Evolutionary conservation across 2,113 vertebrate species (phyloP), one percentile per base, ranked within the genome.

Genomic region (Oryzias woworae): DNA sequence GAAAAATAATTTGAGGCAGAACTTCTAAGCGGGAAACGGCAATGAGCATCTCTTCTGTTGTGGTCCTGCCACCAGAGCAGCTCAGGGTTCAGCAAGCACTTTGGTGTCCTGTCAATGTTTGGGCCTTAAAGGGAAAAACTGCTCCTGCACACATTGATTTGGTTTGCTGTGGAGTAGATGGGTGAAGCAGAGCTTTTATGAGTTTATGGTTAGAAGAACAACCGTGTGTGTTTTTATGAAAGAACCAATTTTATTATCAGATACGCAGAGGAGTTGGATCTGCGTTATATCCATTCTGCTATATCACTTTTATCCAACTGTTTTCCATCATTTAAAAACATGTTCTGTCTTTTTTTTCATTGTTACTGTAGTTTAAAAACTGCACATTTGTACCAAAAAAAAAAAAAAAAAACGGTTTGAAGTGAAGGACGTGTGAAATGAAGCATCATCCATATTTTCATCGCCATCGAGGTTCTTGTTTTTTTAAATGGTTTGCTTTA

Each of bases 401-500:
- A 53, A 53, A 53, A 5, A 42, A 62, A 68, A 65, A 51, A 68
- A 15, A 2, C 50, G 70, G n/a, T 7, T 41, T 58, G 48, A 31
- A 60, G 44, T 60, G 53, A 74, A 67, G 52, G 69, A 78, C 73
- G 65, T 68, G 62, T 77, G 71, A 67, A 69, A 52, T 60, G 69
- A 69, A 22, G 57, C 48, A 51, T 64, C 64, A 59, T 71, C 67
- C 53, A 45, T 82, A 62, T 80, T 57, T 61, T 75, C 71, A 75
- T 42, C 61, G 67, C 61, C 53, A 31, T 78, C 26, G 23, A 59
- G 20, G 20, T 73, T 70, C 18, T 82, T 68, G 63, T 73, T 86
- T 81, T 73, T 86, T 77, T 72, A 75, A 81, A 65, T 58, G 71
- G 80, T 66, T 71, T 52, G 47, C 80, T 88, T 88, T 85, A 86